phyloP scores from a whole-genome alignment of 2,888 invertebrate genomes.

The Pediacus dermestoides region DNA sequence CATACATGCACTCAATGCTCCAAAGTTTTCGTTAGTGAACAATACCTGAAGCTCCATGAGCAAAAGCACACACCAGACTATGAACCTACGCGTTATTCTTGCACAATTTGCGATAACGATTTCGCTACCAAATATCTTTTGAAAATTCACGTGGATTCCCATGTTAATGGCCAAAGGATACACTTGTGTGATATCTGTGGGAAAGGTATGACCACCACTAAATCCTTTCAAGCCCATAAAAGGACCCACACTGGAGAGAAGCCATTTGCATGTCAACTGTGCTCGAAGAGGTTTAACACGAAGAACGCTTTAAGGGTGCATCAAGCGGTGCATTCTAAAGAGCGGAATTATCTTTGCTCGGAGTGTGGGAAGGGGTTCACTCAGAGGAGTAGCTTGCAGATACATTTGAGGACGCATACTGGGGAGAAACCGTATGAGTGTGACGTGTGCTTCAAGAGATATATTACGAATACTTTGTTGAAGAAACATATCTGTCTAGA shows the following conservation, averaged over 20 bases:
- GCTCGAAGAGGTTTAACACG: constrained; percentile 20
- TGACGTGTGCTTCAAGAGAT: constrained; percentile 10
- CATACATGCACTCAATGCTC: too few species aligned
- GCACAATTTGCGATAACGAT: constrained; percentile 7
- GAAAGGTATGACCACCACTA: constrained; percentile 4
- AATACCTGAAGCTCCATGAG: too few species aligned
- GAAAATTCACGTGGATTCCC: constrained; percentile 14
- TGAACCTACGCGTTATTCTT: too few species aligned
- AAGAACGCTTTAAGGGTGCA: constrained; percentile 16
- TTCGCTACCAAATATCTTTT: constrained; percentile 15
- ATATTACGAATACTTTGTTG: background rate
- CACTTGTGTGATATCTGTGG: constrained; percentile 5
- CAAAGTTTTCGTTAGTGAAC: too few species aligned
- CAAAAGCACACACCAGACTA: too few species aligned
- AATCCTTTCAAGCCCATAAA: constrained; percentile 19
- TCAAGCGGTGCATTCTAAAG: constrained; percentile 47
- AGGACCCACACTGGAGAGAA: constrained; percentile 24
- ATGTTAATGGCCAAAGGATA: constrained; percentile 12
- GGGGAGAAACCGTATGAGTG: constrained; percentile 5
- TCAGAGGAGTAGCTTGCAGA: constrained; percentile 8
- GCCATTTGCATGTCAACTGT: constrained; percentile 22
- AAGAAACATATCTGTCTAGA: constrained; percentile 5
- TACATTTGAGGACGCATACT: constrained; percentile 8
- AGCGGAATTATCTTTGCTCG: too few species aligned
- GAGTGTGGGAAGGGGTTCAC: constrained; percentile 18